A percentile compares a stretch with the other conserved stretches of the same genome.
phyloP scores from a whole-genome alignment of 2,888 invertebrate genomes.

The Melangyna quadrimaculata region DNA sequence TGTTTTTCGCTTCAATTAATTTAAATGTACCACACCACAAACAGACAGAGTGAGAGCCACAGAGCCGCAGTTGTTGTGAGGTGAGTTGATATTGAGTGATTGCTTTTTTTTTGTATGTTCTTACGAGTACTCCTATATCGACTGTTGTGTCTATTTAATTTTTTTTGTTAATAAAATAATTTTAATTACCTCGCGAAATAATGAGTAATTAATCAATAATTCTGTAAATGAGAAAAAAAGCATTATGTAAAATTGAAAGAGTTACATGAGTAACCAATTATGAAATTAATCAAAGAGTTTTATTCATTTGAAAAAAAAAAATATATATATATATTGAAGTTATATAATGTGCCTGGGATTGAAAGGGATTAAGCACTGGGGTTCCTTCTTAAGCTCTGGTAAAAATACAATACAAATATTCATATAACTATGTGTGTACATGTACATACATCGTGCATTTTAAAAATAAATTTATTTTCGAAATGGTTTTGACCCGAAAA shows the following conservation, averaged over 20 bases:
- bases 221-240: conserved; percentile 12
- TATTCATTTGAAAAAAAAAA: too few relatives aligned
- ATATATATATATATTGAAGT: too few relatives aligned
- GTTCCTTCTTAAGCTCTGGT: too few relatives aligned
- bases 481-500: too few relatives aligned
- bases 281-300: conserved; percentile 44
- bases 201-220: conserved; percentile 65
- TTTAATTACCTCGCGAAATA: conserved; percentile 29
- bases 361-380: too few relatives aligned
- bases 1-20: conserved; percentile 68
- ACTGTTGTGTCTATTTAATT: neutral
- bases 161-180: neutral
- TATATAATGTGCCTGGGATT: too few relatives aligned
- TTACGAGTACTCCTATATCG: neutral
- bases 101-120: neutral
- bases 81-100: conserved; percentile 11
- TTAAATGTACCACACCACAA: conserved; percentile 54
- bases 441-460: too few relatives aligned
- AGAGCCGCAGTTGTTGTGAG: neutral
- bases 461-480: too few relatives aligned
- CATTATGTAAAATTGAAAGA: too few relatives aligned
- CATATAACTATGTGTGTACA: too few relatives aligned
- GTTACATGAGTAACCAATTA: too few relatives aligned
- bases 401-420: too few relatives aligned
- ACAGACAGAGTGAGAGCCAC: neutral